Evolutionary conservation across 1,140 invertebrate genomes (phyloP), one percentile per base, ranked within the genome.

Genomic region (Zaprionus camerounensis): DNA sequence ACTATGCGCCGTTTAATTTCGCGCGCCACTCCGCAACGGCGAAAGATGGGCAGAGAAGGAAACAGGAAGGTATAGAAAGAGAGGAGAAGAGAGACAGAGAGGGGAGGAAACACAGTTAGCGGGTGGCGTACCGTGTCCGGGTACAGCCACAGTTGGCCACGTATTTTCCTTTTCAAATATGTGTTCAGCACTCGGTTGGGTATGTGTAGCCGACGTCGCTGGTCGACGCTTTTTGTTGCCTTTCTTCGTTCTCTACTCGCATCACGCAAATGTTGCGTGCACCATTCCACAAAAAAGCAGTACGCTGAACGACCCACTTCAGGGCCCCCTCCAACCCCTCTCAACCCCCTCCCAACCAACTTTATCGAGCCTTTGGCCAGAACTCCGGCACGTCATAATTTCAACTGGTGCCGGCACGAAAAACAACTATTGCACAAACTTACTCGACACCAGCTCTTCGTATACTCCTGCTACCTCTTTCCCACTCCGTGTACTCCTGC

Each of bases 91-190:
- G 15, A 56, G 49, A 12, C 36, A 31, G 62, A 31, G 70, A 11
- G 56, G 13, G 36, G 44, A 63, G 31, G 26, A 28, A 53, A 53
- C 28, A 56, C 20, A 62, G 38, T 20, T 31, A 20, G 70, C 58
- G 80, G 69, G 65, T 58, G 67, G 61, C 53, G 67, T 78, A 71
- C 69, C 78, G 67, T 85, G 75, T 81, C 70, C 78, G 59, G 59
- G 41, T 46, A 64, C 71, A 64, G 61, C 55, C 72, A 64, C 53
- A 81, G 78, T 79, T 69, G 84, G 67, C 82, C 84, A 88, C 84
- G 84, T 87, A 88, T 87, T 90, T 90, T 84, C 78, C 85, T 88
- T 90, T 88, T 88, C 84, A 88, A 88, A 88, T 88, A 88, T 88
- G 85, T 88, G 85, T 81, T 76, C 84, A 90, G 85, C 84, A 84